Conservation (phyloP, 2,797 vertebrate species). For the Agapornis canus region DNA sequence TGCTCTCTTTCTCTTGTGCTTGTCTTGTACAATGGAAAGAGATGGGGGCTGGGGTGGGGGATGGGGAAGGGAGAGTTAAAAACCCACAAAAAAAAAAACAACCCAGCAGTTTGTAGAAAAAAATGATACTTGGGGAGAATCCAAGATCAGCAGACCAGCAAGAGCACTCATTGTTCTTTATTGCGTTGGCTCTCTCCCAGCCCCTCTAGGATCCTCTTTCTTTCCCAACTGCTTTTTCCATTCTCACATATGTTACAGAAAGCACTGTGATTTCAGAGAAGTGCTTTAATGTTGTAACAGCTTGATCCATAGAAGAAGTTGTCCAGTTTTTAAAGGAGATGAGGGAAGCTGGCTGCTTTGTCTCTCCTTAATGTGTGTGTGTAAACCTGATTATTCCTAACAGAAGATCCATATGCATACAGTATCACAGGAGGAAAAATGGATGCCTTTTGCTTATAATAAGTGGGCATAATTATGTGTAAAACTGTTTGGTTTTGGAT, state of each 20-base stretch:
- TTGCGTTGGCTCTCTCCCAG: constrained; percentile 36
- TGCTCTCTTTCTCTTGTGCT: constrained; percentile 17
- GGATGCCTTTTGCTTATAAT: background rate
- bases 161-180: constrained; percentile 66
- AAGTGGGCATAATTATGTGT: background rate
- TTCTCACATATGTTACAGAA: constrained; percentile 50
- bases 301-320: background rate
- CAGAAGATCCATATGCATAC: background rate
- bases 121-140: constrained; percentile 34
- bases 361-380: background rate
- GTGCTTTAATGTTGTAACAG: constrained; percentile 1
- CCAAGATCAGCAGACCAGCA: constrained; percentile 68
- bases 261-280: constrained; percentile 9
- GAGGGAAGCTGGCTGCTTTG: background rate
- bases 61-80: fast-evolving
- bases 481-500: constrained; percentile 8
- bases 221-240: constrained; percentile 51
- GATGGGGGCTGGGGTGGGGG: too few species aligned
- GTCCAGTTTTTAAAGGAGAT: constrained; percentile 2
- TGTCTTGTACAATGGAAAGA: background rate
- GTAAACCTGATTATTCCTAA: background rate
- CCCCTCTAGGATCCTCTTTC: constrained; percentile 39
- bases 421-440: background rate
- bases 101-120: background rate
- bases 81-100: background rate